These are phyloP conservation scores for Apotomis turbidana DNA, from an alignment of 2,888 invertebrate species.

Conservation along the genomic window DNA sequence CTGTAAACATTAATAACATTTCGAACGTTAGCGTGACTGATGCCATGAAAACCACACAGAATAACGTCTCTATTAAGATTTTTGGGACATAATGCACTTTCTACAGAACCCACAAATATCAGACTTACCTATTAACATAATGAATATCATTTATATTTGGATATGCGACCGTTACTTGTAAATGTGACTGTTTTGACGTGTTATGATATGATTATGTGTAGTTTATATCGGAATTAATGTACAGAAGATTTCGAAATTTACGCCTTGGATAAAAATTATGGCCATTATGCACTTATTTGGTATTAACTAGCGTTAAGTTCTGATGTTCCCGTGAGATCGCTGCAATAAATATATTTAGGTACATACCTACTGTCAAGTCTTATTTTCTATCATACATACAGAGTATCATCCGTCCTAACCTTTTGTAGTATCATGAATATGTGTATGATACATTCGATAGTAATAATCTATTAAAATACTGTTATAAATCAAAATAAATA, in stretches of 20 bases:
- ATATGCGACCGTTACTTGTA: constrained; percentile 59
- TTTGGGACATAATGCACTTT: constrained; percentile 48
- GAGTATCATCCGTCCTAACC: no score
- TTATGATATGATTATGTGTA: constrained; percentile 56
- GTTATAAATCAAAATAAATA: no score
- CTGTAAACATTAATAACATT: constrained; percentile 47
- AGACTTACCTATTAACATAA: constrained; percentile 60
- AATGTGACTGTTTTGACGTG: constrained; percentile 62
- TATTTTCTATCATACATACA: no score
- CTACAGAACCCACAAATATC: constrained; percentile 54
- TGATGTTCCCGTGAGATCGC: constrained; percentile 16
- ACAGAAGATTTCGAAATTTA: constrained; percentile 28
- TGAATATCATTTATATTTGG: constrained; percentile 58
- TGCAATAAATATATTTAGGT: neutral
- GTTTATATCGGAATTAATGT: constrained; percentile 33
- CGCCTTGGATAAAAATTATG: constrained; percentile 9
- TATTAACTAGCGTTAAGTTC: constrained; percentile 11
- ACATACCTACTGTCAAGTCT: no score
- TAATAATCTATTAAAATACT: no score
- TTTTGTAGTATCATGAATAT: no score
- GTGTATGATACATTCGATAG: no score
- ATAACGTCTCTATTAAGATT: constrained; percentile 57
- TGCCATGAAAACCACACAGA: constrained; percentile 56
- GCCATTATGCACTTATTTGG: constrained; percentile 18
- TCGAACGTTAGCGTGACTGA: constrained; percentile 51